A percentile compares a stretch with the other conserved stretches of the same genome.
Conservation (phyloP, 1,140 invertebrate genomes). For the Tribolium madens region DNA sequence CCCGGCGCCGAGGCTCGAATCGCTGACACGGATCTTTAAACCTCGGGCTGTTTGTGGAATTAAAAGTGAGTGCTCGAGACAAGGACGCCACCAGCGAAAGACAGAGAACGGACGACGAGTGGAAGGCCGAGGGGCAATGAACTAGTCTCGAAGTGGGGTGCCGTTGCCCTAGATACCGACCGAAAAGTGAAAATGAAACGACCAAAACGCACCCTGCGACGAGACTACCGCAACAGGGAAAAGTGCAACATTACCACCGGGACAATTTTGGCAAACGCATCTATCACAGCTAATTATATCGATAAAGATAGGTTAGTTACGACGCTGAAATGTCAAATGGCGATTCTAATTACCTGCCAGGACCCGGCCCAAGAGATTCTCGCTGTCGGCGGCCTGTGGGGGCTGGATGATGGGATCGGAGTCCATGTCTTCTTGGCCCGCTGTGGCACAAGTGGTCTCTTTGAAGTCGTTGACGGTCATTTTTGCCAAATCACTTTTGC, state of each 20-base stretch:
- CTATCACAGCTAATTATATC: slow-evolving; percentile 22
- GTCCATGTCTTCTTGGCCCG: slow-evolving; percentile 56
- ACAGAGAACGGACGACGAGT: slow-evolving; percentile 50
- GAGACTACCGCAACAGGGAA: slow-evolving; percentile 36
- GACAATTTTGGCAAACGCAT: slow-evolving; percentile 28
- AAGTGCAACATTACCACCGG: slow-evolving; percentile 6
- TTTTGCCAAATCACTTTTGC: slow-evolving; percentile 30
- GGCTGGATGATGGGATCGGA: slow-evolving; percentile 52
- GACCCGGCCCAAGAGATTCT: slow-evolving; percentile 70
- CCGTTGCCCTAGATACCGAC: slow-evolving; percentile 61
- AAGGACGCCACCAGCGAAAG: slow-evolving; percentile 34
- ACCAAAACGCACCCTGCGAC: slow-evolving; percentile 1
- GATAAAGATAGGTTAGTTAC: slow-evolving; percentile 41
- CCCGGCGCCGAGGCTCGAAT: slow-evolving; percentile 50
- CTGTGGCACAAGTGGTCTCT: slow-evolving; percentile 62
- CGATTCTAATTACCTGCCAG: slow-evolving; percentile 68
- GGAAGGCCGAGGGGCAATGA: slow-evolving; percentile 64
- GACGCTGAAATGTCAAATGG: slow-evolving; percentile 25
- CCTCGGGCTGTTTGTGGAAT: slow-evolving; percentile 52
- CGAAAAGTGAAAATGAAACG: slow-evolving; percentile 62
- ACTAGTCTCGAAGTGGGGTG: slow-evolving; percentile 60
- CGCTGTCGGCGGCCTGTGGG: slow-evolving; percentile 64
- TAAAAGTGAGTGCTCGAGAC: slow-evolving; percentile 58
- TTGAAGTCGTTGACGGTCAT: slow-evolving; percentile 65
- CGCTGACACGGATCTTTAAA: slow-evolving; percentile 58